Base-by-base conservation (phyloP, 2,888 invertebrate genomes). In the Oeneis ivallda region DNA sequence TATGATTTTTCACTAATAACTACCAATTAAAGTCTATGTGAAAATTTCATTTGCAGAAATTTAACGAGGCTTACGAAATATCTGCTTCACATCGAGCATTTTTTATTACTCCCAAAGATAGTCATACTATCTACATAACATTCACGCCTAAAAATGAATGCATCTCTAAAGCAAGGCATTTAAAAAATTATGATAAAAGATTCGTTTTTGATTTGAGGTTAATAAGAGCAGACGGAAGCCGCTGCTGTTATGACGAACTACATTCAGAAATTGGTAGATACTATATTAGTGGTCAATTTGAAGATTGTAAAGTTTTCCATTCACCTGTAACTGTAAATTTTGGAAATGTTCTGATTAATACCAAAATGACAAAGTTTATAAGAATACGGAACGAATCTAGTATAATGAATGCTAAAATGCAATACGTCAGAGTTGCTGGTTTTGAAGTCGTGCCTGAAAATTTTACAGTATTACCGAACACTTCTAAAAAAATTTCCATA, bases 201-300 rank as follows among this genome's bases (percentile, higher is more conserved):
- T 89, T 92, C 76, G 83, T 92, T 34, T 84, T 86, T 68, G 88
- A 89, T 68, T 76, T 92, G 47, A 84, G 88, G 13, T 75, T 92
- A 54, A 87, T 91, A 70, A 81, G 83, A 75, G 80, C 85, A 2
- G 82, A 88, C 67, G 87, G 83, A 45, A 71, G 70, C 57, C 78
- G 79, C n/a, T 91, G 89, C 72, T 91, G 91, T 69, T 71, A 80
- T 63, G 75, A 82, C 69, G 90, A 90, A 72, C 70, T 74, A 37
- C 90, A 92, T 73, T 81, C 87, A 17, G 92, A 92, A 84, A 81
- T 88, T 50, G 89, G 93, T 1, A 84, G 93, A 62, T 87, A 93
- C 64, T 93, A 93, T 68, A 81, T 94, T 19, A 90, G 93, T 73
- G 94, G 94, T 0, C 87, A 93, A 76, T 92, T 87, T 65, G 93